phyloP scores from a whole-genome alignment of 2,888 invertebrate genomes.

The Sarcophaga caerulescens region DNA sequence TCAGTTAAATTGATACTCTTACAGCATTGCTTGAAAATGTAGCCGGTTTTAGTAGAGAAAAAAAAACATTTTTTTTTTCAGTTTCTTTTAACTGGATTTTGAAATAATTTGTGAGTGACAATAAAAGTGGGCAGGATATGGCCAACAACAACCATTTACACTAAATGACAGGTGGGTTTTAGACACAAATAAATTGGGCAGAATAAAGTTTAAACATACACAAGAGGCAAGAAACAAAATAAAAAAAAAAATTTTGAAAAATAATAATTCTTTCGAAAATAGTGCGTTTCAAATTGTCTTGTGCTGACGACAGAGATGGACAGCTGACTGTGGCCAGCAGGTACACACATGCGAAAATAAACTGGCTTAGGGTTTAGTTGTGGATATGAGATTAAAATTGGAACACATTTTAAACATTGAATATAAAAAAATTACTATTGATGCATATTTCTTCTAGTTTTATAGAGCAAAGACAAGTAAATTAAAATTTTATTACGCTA shows the following conservation, averaged over 20 bases:
- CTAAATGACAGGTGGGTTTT: conserved; percentile 64
- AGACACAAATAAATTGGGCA: conserved; percentile 16
- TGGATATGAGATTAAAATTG: neutral
- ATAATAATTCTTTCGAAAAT: conserved; percentile 16
- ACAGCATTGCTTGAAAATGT: conserved; percentile 8
- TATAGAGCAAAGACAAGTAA: too few species aligned
- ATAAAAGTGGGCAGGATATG: conserved; percentile 62
- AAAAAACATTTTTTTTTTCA: neutral
- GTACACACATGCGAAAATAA: neutral
- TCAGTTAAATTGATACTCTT: conserved; percentile 42
- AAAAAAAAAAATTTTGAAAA: conserved; percentile 16
- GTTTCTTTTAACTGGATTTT: conserved; percentile 8
- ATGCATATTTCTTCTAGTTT: too few species aligned
- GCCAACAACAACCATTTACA: conserved; percentile 19
- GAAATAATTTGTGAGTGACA: conserved; percentile 31
- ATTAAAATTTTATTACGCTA: too few species aligned
- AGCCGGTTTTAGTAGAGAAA: conserved; percentile 18
- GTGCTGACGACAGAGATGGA: neutral
- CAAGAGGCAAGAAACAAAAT: conserved; percentile 30
- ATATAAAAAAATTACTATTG: too few species aligned
- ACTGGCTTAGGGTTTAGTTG: neutral
- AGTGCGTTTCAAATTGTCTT: neutral
- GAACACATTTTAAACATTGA: too few species aligned
- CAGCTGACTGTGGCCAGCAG: neutral
- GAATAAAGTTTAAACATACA: conserved; percentile 4